Evolutionary conservation across 2,113 vertebrate genomes (phyloP).

Genomic region (Myotis davidii): DNA sequence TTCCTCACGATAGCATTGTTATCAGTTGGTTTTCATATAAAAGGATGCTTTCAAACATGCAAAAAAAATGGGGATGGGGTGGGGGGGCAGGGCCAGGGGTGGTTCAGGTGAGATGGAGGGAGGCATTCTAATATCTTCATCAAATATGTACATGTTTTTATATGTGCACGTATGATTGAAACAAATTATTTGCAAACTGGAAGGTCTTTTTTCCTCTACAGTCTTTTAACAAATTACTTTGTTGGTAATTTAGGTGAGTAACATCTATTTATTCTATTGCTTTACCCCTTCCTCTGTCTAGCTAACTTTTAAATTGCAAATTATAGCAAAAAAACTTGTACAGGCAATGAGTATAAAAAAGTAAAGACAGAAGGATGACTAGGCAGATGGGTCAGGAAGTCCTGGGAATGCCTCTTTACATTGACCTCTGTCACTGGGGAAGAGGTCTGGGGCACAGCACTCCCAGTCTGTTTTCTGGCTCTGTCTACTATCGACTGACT

Average conservation of each 20-base stretch:
- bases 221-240: slow-evolving; percentile 27
- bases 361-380: slow-evolving; percentile 50
- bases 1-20: slow-evolving; percentile 75
- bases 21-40: slow-evolving; percentile 76
- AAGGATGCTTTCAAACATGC: neutral
- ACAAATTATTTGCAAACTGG: neutral
- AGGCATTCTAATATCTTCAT: neutral
- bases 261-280: slow-evolving; percentile 45
- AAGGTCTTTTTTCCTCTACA: neutral
- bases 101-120: neutral
- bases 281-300: slow-evolving; percentile 78
- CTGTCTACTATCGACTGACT: slow-evolving; percentile 70
- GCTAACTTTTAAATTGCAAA: slow-evolving; percentile 61
- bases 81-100: neutral
- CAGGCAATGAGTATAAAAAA: slow-evolving; percentile 53
- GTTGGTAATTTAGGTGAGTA: slow-evolving; percentile 55
- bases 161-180: slow-evolving; percentile 12
- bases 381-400: neutral
- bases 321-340: slow-evolving; percentile 58
- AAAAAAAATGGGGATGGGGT: neutral
- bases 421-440: slow-evolving; percentile 20
- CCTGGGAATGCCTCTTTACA: neutral
- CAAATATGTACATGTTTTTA: neutral
- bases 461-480: neutral
- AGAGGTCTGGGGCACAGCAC: neutral